A percentile compares a stretch with the other conserved stretches of the same genome.
Evolutionary conservation across 2,113 vertebrate genomes (phyloP).

Genomic region (Chlamydotis undulata): DNA sequence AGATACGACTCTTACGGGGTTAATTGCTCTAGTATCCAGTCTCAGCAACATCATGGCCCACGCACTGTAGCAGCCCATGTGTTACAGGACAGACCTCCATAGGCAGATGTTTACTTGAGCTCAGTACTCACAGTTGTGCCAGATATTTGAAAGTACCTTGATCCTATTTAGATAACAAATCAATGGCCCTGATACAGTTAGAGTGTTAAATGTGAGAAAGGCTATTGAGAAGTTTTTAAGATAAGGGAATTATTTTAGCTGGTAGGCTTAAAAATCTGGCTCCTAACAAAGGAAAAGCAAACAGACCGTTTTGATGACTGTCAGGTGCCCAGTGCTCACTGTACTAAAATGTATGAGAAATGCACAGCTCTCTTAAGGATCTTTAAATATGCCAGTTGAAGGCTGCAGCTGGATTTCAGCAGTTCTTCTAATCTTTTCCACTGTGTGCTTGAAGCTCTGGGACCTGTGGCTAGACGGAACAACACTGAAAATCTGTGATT

Average conservation of each 20-base stretch:
- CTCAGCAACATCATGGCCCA: background rate
- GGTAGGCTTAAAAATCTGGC: background rate
- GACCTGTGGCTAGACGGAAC: background rate
- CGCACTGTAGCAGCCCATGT: background rate
- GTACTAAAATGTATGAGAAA: background rate
- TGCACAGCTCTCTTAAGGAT: background rate
- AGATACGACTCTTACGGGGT: background rate
- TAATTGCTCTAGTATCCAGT: background rate
- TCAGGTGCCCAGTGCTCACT: background rate
- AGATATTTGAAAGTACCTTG: background rate
- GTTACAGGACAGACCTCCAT: background rate
- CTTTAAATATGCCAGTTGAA: background rate
- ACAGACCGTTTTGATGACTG: background rate
- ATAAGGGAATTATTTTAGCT: background rate
- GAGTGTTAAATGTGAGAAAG: background rate
- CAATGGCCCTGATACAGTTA: background rate
- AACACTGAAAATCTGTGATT: background rate
- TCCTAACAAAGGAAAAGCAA: background rate
- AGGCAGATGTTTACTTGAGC: background rate
- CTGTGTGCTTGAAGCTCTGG: background rate
- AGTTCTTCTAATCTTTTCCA: background rate
- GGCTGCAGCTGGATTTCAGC: background rate
- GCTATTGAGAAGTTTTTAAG: background rate
- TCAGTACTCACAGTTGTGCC: background rate
- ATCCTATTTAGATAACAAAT: background rate